Base-by-base conservation (phyloP, 2,797 vertebrate genomes). In the Darevskia mixta region DNA sequence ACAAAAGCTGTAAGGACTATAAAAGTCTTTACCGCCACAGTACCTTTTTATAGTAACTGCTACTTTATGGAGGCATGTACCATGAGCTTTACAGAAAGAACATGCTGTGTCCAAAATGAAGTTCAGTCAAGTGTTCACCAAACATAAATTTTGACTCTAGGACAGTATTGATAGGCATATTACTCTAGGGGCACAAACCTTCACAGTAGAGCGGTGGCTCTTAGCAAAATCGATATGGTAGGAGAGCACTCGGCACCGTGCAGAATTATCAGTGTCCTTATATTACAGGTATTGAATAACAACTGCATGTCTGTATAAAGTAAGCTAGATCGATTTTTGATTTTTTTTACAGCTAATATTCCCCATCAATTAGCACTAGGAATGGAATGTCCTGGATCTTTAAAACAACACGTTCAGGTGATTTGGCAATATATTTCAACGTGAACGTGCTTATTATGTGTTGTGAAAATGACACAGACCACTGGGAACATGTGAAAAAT, bases 21-120 rank as follows among this genome's bases (percentile, higher is more conserved):
- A 87, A 87, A 90, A 78, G 32, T 78, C n/a, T 90, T 73, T 86
- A 90, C 71, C 41, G 27, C 41, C 58, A 79, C 25, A 73, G 55
- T 86, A 49, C 32, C 55, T 73, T 79, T 88, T 84, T 84, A 72
- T 84, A 79, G 75, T 79, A 84, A 84, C 66, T 84, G 17, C 49
- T 83, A 23, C 43, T 78, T 83, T 45, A 61, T 82, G 75, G 10
- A 82, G n/a, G 15, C 23, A 55, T 82, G 35, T 41, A 79, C 58
- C 58, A 71, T 0, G 0, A 43, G 77, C 58, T 84, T 87, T 35
- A 85, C 2, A 58, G 64, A 83, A 79, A 61, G 45, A 83, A 86
- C 64, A 61, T 49, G 18, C 23, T 15, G 4, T 58, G 45, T 38
- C 2, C 38, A 72, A 1, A 0, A 29, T 27, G 88, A 90, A 83